A percentile compares a stretch with the other conserved stretches of the same genome.
Conservation (phyloP, 1,140 invertebrate species). For the Psilanteris sp. region DNA sequence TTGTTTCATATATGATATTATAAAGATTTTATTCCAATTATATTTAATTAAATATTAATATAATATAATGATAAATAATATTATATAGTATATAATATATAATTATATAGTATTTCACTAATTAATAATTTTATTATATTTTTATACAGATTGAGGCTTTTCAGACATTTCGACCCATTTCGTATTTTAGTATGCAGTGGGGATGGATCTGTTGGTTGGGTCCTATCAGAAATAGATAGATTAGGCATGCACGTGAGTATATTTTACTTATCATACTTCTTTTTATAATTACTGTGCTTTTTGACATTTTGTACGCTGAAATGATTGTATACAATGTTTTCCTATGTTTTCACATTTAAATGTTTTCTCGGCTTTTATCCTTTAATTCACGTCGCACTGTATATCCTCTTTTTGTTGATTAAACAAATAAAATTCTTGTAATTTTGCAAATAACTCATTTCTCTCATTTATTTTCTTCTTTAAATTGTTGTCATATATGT, state of each 20-base stretch:
- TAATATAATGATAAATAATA: too few relatives aligned
- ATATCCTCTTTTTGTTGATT: constrained; percentile 4
- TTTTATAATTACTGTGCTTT: too few relatives aligned
- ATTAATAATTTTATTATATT: too few relatives aligned
- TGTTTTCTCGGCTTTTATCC: constrained; percentile 1
- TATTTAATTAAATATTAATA: too few relatives aligned
- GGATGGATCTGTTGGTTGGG: constrained; percentile 96
- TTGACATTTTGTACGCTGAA: constrained; percentile 7
- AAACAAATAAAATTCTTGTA: constrained; percentile 8
- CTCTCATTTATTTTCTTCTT: not conserved
- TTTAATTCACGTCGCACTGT: constrained; percentile 8
- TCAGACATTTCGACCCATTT: constrained; percentile 94
- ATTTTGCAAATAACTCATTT: not conserved
- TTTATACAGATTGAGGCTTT: constrained; percentile 85
- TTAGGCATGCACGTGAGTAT: constrained; percentile 93
- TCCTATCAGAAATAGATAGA: constrained; percentile 94
- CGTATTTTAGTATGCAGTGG: constrained; percentile 95
- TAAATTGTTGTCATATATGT: not conserved
- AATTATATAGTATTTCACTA: too few relatives aligned
- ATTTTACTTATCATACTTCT: not conserved
- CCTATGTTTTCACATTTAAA: not conserved
- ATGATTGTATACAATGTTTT: not conserved
- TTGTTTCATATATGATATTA: too few relatives aligned
- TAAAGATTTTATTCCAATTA: too few relatives aligned
- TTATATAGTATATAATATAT: too few relatives aligned